These are phyloP conservation scores for Drosophila repletoides DNA, from an alignment of 1,140 invertebrate genomes.

Conservation along the genomic window DNA sequence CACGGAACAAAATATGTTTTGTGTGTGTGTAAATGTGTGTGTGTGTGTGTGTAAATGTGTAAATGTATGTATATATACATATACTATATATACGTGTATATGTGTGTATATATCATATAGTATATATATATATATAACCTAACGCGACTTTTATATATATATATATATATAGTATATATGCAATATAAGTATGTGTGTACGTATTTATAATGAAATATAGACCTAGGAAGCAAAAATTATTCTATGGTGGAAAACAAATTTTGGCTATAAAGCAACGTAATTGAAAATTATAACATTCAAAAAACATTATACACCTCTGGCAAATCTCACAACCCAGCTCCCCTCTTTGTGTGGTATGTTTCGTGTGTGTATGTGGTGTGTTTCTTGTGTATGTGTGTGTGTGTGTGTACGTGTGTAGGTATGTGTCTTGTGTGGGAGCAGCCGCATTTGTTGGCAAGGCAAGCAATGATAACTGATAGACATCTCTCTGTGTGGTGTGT, in stretches of 20 bases:
- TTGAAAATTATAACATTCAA: conserved; percentile 54
- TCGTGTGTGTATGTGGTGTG: conserved; percentile 12
- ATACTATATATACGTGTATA: conserved; percentile 26
- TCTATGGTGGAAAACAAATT: conserved; percentile 75
- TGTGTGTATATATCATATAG: conserved; percentile 14
- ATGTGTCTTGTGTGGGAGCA: conserved; percentile 42
- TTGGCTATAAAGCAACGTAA: conserved; percentile 72
- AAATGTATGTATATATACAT: conserved; percentile 23
- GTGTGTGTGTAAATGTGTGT: not conserved
- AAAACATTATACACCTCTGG: conserved; percentile 51
- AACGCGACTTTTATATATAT: conserved; percentile 36
- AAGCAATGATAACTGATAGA: conserved; percentile 60
- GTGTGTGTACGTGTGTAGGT: conserved; percentile 31
- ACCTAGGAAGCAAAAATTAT: conserved; percentile 74
- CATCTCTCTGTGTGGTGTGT: conserved; percentile 25
- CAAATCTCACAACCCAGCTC: conserved; percentile 57
- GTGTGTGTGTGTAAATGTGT: conserved; percentile 2
- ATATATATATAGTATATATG: not conserved
- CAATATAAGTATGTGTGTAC: conserved; percentile 15
- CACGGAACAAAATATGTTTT: conserved; percentile 20
- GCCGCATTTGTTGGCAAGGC: conserved; percentile 72
- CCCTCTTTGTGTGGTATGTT: conserved; percentile 21
- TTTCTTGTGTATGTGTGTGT: conserved; percentile 37
- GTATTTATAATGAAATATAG: conserved; percentile 42
- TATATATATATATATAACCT: conserved; percentile 16